Evolutionary conservation across 2,888 invertebrate genomes (phyloP).

Genomic region (Melanchra persicariae): DNA sequence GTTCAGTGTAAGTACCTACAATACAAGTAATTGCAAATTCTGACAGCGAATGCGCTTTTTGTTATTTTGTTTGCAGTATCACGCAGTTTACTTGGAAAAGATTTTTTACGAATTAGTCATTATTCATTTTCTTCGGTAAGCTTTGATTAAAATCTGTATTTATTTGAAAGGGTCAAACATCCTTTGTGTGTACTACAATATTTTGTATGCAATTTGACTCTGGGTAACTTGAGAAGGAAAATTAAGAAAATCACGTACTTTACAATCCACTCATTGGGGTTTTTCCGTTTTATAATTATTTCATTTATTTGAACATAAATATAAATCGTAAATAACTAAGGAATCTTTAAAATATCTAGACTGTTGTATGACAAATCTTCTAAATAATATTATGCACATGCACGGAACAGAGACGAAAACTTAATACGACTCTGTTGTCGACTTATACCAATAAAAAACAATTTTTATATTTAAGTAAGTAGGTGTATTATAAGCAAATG

Average conservation of each 20-base stretch:
- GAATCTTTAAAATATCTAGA: too few species aligned
- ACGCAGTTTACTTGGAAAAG: slow-evolving; percentile 86
- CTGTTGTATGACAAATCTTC: background rate
- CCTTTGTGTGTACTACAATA: slow-evolving; percentile 45
- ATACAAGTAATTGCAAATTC: slow-evolving; percentile 82
- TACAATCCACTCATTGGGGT: slow-evolving; percentile 29
- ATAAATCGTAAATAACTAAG: too few species aligned
- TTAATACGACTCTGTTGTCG: background rate
- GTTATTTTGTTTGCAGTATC: slow-evolving; percentile 85
- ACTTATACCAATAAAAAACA: slow-evolving; percentile 14
- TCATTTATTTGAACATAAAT: too few species aligned
- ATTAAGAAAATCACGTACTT: slow-evolving; percentile 38
- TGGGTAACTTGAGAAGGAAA: slow-evolving; percentile 30
- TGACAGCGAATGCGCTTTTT: slow-evolving; percentile 77
- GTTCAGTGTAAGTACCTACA: slow-evolving; percentile 66
- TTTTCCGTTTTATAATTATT: slow-evolving; percentile 25
- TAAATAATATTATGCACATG: background rate
- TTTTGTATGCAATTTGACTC: slow-evolving; percentile 1
- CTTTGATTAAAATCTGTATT: slow-evolving; percentile 75
- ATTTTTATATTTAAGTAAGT: slow-evolving; percentile 33
- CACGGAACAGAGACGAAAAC: background rate
- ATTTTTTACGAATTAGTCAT: slow-evolving; percentile 87
- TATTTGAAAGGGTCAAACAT: slow-evolving; percentile 60
- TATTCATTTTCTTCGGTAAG: slow-evolving; percentile 67
- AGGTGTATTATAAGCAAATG: slow-evolving; percentile 59